These are phyloP conservation scores for Ellobius talpinus DNA, from an alignment of 2,113 vertebrate species.

Conservation along the genomic window DNA sequence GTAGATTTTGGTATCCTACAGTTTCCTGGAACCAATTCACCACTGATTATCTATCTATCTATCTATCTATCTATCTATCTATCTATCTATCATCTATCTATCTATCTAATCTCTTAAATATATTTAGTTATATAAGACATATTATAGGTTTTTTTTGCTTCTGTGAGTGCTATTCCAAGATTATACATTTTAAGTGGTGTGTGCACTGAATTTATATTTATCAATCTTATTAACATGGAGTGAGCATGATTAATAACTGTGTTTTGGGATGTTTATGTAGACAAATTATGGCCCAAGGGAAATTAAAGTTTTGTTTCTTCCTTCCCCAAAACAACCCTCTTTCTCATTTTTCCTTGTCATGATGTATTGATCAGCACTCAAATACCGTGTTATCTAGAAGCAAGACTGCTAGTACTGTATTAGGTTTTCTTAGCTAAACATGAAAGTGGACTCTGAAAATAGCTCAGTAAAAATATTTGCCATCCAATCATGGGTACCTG, in stretches of 20 bases:
- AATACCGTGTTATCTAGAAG: background rate
- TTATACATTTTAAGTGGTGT: conserved; percentile 25
- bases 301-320: conserved; percentile 25
- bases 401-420: background rate
- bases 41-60: background rate
- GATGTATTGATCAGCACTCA: background rate
- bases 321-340: background rate
- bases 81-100: background rate
- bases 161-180: background rate
- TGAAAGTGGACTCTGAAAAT: background rate
- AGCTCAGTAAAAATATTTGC: background rate
- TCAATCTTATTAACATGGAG: background rate
- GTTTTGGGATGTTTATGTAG: background rate
- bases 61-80: background rate
- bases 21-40: background rate
- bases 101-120: background rate
- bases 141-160: background rate
- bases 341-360: background rate
- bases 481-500: background rate
- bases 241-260: conserved; percentile 34
- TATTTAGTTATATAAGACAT: background rate
- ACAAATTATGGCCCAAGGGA: background rate
- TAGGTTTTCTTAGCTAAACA: background rate
- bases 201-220: conserved; percentile 21
- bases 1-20: background rate